These are phyloP conservation scores for Sylvia atricapilla DNA, from an alignment of 2,113 vertebrate genomes.

Conservation along the genomic window DNA sequence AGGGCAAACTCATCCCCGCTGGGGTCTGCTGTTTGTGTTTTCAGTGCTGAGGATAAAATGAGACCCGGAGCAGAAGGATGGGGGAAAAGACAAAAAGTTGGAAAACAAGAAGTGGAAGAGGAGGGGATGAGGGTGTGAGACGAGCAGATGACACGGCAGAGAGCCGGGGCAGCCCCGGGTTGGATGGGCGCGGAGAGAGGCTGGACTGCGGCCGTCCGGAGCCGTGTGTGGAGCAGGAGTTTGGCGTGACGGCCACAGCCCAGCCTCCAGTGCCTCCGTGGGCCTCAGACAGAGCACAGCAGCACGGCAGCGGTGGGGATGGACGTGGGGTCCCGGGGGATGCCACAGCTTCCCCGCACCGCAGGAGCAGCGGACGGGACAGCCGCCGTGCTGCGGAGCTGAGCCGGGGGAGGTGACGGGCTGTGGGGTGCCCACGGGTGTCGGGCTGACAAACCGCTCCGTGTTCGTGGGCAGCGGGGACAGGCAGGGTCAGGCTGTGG, in stretches of 20 bases:
- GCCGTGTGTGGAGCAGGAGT: background rate
- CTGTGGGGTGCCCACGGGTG: background rate
- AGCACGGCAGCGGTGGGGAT: background rate
- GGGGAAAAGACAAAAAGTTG: background rate
- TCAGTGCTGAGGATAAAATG: background rate
- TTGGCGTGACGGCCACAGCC: background rate
- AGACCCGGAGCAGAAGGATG: background rate
- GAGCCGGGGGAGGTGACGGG: background rate
- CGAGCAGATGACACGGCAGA: background rate
- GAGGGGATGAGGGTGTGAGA: background rate
- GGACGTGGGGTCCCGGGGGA: background rate
- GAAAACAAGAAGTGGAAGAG: background rate
- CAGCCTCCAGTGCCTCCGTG: fast-evolving
- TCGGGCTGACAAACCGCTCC: background rate
- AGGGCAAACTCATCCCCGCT: background rate
- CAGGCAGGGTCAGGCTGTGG: background rate
- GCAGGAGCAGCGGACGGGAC: background rate
- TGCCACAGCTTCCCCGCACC: background rate
- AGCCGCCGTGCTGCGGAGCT: fast-evolving
- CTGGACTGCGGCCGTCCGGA: background rate
- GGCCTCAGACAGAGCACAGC: background rate
- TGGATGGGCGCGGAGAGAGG: background rate
- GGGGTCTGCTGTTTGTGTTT: background rate
- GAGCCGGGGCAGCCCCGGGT: background rate
- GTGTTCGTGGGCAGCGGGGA: background rate